Evolutionary conservation across 2,888 invertebrate genomes (phyloP), one percentile per base, ranked within the genome.

Genomic region (Isotomurus palustris): DNA sequence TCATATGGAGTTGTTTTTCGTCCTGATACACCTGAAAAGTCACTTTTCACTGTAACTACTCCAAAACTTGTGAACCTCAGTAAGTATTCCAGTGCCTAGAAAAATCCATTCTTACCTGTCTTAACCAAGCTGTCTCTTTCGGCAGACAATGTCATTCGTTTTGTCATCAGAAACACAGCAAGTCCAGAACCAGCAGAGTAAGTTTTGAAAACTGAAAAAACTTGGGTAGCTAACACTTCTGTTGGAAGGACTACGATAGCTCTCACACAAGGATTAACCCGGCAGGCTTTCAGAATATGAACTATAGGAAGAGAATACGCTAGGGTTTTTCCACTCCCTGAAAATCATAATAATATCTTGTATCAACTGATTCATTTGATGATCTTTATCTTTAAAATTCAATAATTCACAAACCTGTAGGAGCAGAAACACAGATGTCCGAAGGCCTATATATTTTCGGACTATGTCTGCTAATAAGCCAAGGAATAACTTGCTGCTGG

Each of bases 391-490:
- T 32, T 12, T 10, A 32, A 12, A 32, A n/a, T n/a, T n/a, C n/a
- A n/a, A n/a, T n/a, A n/a, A n/a, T n/a, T n/a, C n/a, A n/a, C n/a
- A n/a, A n/a, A n/a, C n/a, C n/a, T 2, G 68, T 70, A 1, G 70
- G 70, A 21, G 70, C 70, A 21, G 70, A 70, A 21, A 99, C 91
- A 77, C 97, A 97, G 51, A 95, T 80, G 75, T 99, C 97, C 68
- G 86, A 82, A 0, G 91, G 88, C 77, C 88, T 84, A 69, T 70
- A 86, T 79, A 27, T 81, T 78, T 71, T 78, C 73, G 56, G 83
- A 79, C 66, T 82, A 77, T 63, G 78, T 74, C 66, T 84, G 80
- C 62, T 76, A 29, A 90, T 73, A 49, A 92, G 78, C 81, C 86
- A 89, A 3, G 88, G 87, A 64, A 92, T 83, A 0, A 90, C 84